Base-by-base conservation (phyloP, 2,797 vertebrate genomes). In the Mionectes olivaceus region DNA sequence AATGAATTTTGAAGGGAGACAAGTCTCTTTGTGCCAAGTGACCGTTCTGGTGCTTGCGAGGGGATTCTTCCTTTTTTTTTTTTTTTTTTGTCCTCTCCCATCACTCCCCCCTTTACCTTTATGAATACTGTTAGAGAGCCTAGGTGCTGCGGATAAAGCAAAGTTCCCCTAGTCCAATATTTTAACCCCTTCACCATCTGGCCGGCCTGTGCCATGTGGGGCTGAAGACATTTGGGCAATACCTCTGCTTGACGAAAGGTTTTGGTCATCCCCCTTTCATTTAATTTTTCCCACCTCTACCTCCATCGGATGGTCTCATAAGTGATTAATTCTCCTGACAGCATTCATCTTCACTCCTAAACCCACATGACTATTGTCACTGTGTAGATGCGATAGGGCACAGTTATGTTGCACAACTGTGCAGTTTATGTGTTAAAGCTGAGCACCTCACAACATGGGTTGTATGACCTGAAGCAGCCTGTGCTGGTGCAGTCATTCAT, bases 1-100 rank as follows among this genome's bases (percentile, higher is more conserved):
- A 94, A 97, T 84, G 87, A 96, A 49, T 94, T 94, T 68, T 95
- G 93, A 95, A 87, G 93, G 88, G 91, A 91, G 80, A 91, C 46
- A 69, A 61, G 50, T 88, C 0, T 10, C 56, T 75, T 78, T 28
- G 43, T 94, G 94, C 95, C 95, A 95, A 97, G 53, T 77, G 71
- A 9, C 56, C 39, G n/a, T 73, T 41, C 22, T 78, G 41, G 37
- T 87, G 50, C 21, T 87, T 81, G 55, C 57, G 63, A 75, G 43
- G 35, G 39, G 30, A 79, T 90, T 89, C 59, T 93, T n/a, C n/a
- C n/a, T 73, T 13, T 5, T 19, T 60, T 60, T 39, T 19, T 27
- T 55, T 55, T 46, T 57, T 59, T 41, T 37, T 41, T 33, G 2
- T 59, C 10, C 5, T 56, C n/a, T 89, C 35, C 5, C 0, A 0